A percentile compares a stretch with the other conserved stretches of the same genome.
Conservation (phyloP, 2,888 invertebrate species). For the Hirtodrosophila confusa region DNA sequence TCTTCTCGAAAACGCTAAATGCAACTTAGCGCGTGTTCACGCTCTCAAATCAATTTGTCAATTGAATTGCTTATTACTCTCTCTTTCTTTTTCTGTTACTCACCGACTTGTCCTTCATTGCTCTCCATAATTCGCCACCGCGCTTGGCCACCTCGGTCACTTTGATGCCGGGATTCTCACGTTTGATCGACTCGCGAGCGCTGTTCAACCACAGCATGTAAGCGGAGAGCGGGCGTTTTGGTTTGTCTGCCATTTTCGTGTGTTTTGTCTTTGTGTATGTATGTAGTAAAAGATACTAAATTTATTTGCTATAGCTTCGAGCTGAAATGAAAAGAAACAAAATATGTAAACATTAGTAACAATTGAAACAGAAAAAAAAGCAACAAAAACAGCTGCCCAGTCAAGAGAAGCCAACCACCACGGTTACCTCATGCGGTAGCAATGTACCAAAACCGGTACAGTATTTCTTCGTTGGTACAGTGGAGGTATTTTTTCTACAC, state of each 20-base stretch:
- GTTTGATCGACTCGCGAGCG: conserved; percentile 93
- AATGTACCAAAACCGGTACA: too few species aligned
- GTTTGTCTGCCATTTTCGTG: conserved; percentile 92
- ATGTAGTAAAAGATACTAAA: conserved; percentile 54
- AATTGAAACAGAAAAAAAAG: conserved; percentile 9
- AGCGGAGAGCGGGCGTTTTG: conserved; percentile 96
- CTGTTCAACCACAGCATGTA: conserved; percentile 98
- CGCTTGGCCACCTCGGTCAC: conserved; percentile 97
- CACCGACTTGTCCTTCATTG: conserved; percentile 93
- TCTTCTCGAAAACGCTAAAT: too few species aligned
- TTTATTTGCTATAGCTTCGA: conserved; percentile 55
- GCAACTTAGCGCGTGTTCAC: too few species aligned
- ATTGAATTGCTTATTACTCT: not conserved
- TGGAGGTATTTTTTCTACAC: too few species aligned
- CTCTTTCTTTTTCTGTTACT: conserved; percentile 41
- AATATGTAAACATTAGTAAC: conserved; percentile 24
- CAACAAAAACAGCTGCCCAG: conserved; percentile 19
- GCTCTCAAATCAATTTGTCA: too few species aligned
- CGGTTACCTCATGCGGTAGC: too few species aligned
- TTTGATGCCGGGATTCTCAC: conserved; percentile 94
- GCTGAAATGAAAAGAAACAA: conserved; percentile 49
- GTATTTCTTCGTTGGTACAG: too few species aligned
- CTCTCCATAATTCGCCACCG: conserved; percentile 98
- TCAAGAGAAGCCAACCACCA: conserved; percentile 37
- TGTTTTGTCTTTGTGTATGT: conserved; percentile 34